Evolutionary conservation across 2,888 invertebrate genomes (phyloP).

Genomic region (Cosmia pyralina): DNA sequence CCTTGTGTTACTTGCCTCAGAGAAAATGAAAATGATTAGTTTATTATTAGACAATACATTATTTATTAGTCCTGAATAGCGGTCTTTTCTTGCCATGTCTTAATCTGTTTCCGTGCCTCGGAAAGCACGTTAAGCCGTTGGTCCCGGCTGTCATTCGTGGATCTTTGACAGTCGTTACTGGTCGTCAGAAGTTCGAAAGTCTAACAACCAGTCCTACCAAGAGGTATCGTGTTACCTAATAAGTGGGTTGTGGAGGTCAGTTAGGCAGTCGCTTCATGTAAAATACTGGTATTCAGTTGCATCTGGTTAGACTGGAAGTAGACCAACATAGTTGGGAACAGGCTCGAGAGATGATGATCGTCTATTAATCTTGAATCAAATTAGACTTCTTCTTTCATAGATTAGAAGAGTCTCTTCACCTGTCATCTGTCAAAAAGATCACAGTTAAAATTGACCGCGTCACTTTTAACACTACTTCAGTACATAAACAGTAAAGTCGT

Average conservation of each 20-base stretch:
- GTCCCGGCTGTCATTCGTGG: background rate
- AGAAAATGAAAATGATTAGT: background rate
- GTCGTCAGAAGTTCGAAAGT: background rate
- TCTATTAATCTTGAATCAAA: slow-evolving; percentile 5
- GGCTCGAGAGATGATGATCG: background rate
- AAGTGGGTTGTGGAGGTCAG: background rate
- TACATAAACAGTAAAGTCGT: slow-evolving; percentile 56
- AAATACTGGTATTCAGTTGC: background rate
- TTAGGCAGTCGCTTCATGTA: background rate
- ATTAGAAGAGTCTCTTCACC: background rate
- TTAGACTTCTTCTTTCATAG: background rate
- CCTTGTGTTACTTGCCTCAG: background rate
- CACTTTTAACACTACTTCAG: slow-evolving; percentile 49
- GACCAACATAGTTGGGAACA: background rate
- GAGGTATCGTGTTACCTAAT: background rate
- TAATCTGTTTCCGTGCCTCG: background rate
- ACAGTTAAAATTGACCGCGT: slow-evolving; percentile 18
- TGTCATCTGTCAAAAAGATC: slow-evolving; percentile 38
- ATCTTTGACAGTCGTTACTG: background rate
- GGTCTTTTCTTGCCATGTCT: background rate
- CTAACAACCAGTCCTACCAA: background rate
- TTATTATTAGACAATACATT: background rate
- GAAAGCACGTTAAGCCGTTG: background rate
- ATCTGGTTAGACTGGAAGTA: background rate
- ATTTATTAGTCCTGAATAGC: background rate